Evolutionary conservation across 2,797 vertebrate genomes (phyloP).

Genomic region (Parauchenoglanis punctatus): DNA sequence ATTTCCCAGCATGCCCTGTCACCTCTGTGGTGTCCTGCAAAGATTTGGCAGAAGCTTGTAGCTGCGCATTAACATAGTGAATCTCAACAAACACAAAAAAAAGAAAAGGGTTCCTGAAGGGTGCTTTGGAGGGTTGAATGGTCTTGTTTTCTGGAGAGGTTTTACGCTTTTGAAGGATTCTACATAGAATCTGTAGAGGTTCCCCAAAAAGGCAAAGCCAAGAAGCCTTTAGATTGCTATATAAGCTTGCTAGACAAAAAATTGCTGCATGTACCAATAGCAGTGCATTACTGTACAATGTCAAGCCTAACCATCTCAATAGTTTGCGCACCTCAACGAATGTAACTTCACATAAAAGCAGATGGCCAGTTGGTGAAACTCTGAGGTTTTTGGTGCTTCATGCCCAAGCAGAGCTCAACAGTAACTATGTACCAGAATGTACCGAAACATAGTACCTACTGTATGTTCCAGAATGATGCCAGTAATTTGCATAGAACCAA

Average conservation of each 20-base stretch:
- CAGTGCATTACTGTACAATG: background rate
- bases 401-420: background rate
- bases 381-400: no score
- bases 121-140: background rate
- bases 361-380: background rate
- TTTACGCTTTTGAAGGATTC: background rate
- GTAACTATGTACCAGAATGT: background rate
- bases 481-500: background rate
- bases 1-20: constrained; percentile 51
- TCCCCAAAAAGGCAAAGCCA: background rate
- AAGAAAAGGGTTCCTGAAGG: background rate
- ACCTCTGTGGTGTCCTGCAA: constrained; percentile 44
- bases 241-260: background rate
- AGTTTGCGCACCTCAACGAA: background rate
- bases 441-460: background rate
- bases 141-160: background rate
- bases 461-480: background rate
- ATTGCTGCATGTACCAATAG: background rate
- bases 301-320: background rate
- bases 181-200: background rate
- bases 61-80: constrained; percentile 31
- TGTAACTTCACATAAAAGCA: background rate
- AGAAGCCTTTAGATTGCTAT: background rate
- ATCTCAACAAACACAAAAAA: background rate
- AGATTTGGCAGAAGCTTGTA: constrained; percentile 38